phyloP scores from a whole-genome alignment of 2,113 vertebrate species.

The Pongo pygmaeus region DNA sequence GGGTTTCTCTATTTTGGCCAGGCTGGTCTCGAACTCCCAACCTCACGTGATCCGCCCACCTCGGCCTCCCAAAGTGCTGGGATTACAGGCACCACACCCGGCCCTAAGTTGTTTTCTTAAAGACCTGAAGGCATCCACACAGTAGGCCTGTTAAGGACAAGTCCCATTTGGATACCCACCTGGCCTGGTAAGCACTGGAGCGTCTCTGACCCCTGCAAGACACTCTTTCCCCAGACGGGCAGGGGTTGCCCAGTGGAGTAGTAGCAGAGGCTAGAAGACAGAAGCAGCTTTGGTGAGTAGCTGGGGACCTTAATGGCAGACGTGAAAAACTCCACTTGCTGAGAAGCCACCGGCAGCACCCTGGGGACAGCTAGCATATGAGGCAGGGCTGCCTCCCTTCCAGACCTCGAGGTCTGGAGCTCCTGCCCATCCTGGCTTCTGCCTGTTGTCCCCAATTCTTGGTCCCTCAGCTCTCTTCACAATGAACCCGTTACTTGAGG shows the following conservation, averaged over 20 bases:
- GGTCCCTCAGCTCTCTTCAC: not conserved
- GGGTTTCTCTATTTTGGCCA: too few relatives aligned
- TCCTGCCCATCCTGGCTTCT: not conserved
- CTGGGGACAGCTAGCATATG: not conserved
- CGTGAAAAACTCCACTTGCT: not conserved
- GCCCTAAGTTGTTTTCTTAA: not conserved
- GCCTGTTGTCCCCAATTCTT: not conserved
- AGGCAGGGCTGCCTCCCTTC: not conserved
- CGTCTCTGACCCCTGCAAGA: not conserved
- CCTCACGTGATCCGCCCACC: too few relatives aligned
- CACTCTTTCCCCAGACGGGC: not conserved
- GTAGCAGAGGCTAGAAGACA: slow-evolving; percentile 11
- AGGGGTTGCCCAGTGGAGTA: not conserved
- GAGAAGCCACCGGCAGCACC: not conserved
- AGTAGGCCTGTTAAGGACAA: not conserved
- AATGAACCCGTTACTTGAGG: not conserved
- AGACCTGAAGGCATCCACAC: not conserved
- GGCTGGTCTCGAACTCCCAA: too few relatives aligned
- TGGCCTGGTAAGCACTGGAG: not conserved
- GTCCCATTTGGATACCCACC: not conserved
- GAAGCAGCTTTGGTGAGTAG: not conserved
- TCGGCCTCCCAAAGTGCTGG: too few relatives aligned
- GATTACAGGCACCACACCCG: too few relatives aligned
- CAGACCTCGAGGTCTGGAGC: not conserved
- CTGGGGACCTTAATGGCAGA: not conserved